These are phyloP conservation scores for Cyrtodaria siliqua DNA, from an alignment of 2,888 invertebrate species.

Conservation along the genomic window DNA sequence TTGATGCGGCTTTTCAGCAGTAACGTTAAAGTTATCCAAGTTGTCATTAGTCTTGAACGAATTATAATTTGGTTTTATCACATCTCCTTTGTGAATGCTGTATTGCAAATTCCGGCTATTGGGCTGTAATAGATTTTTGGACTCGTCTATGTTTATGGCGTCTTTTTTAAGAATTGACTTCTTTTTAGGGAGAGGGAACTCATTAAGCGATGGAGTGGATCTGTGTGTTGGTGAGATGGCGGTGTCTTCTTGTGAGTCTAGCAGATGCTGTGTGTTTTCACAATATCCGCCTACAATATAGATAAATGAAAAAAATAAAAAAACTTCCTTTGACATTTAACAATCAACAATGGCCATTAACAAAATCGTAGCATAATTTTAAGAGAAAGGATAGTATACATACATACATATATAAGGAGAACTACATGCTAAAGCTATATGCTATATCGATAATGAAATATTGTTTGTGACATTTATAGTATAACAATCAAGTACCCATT, in stretches of 20 bases:
- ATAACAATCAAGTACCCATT: too few species aligned
- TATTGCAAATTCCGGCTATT: slow-evolving; percentile 38
- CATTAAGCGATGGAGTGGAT: slow-evolving; percentile 70
- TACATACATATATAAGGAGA: too few species aligned
- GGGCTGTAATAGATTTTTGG: slow-evolving; percentile 86
- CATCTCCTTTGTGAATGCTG: slow-evolving; percentile 26
- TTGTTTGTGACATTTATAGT: too few species aligned
- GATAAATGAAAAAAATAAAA: too few species aligned
- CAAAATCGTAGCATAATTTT: too few species aligned
- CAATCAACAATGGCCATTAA: too few species aligned
- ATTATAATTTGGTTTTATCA: slow-evolving; percentile 14
- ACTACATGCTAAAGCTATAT: too few species aligned
- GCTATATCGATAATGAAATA: too few species aligned
- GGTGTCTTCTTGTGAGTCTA: slow-evolving; percentile 39
- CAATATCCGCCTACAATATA: too few species aligned
- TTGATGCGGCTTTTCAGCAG: slow-evolving; percentile 36
- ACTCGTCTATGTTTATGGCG: slow-evolving; percentile 89
- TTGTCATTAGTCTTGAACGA: slow-evolving; percentile 28
- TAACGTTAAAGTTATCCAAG: slow-evolving; percentile 49
- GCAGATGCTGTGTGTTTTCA: slow-evolving; percentile 40
- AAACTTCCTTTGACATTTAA: too few species aligned
- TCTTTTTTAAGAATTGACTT: slow-evolving; percentile 92
- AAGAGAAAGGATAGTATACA: too few species aligned
- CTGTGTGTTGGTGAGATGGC: slow-evolving; percentile 44
- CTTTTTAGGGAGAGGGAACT: slow-evolving; percentile 86